Evolutionary conservation across 1,140 invertebrate genomes (phyloP), one percentile per base, ranked within the genome.

Genomic region (Whitmania pigra): DNA sequence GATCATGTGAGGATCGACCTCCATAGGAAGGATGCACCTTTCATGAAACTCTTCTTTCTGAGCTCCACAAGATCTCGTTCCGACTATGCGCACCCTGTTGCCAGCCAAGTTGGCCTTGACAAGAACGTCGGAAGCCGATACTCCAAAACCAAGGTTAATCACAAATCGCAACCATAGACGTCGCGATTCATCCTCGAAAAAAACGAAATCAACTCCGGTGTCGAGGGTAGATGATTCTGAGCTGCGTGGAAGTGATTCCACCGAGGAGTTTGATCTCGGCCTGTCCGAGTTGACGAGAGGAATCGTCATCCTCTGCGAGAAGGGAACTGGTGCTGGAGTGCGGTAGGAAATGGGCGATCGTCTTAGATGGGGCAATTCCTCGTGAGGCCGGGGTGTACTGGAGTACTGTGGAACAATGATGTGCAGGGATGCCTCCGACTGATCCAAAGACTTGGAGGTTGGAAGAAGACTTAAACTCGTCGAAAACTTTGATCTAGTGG

Each of bases 1-100:
- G 40, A 73, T 67, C 72, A 69, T 73, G 67, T 73, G 70, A 17
- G 72, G 72, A 27, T 73, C 67, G 22, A 73, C 72, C 22, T 73
- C 43, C 67, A 73, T 70, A 20, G 72, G 72, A 17, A 73, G 67
- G 20, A 29, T 9, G 43, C 27, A 71, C n/a, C 72, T 29, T 67
- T 70, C 67, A 43, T 43, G 71, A 67, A 69, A 71, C 53, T 70
- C 69, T 53, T 73, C 29, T 20, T 25, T n/a, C 22, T 22, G 20
- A 72, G n/a, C 25, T 20, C 29, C 54, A 22, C 17, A 7, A 0
- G 54, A 25, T 18, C 68, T 18, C n/a, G 36, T 73, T 20, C 68
- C 72, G 17, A 73, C 72, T n/a, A 73, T n/a, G 17, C 72, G 67
- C 18, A 73, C 43, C 36, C 53, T 53, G 53, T 70, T 73, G 6